These are phyloP conservation scores for Pandemis cinnamomeana DNA, from an alignment of 2,888 invertebrate genomes.

Conservation along the genomic window DNA sequence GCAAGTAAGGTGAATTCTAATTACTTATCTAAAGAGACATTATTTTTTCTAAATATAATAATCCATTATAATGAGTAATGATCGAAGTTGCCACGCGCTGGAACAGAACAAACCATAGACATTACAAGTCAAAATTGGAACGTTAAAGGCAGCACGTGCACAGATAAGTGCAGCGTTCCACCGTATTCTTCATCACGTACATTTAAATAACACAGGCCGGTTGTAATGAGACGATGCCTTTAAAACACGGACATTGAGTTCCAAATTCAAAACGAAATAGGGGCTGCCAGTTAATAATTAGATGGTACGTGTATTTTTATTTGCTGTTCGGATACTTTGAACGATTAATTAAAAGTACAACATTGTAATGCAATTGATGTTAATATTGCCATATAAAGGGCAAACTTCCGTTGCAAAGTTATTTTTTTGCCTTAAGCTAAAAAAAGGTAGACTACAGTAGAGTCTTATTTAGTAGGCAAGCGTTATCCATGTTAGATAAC, in stretches of 20 bases:
- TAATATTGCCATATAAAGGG: not conserved
- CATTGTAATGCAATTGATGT: not conserved
- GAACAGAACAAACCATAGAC: conserved; percentile 15
- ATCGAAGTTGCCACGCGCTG: conserved; percentile 10
- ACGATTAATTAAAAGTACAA: not conserved
- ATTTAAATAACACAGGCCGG: conserved; percentile 43
- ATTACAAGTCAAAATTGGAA: conserved; percentile 36
- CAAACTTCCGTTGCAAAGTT: not conserved
- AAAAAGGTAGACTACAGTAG: not conserved
- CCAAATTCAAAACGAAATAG: conserved; percentile 36
- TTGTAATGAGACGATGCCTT: conserved; percentile 33
- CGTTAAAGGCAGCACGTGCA: conserved; percentile 40
- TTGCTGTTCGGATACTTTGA: not conserved
- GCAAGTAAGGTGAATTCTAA: not conserved
- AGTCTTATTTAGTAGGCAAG: not conserved
- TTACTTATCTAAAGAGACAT: not conserved
- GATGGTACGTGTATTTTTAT: conserved; percentile 18
- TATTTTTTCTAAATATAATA: not conserved
- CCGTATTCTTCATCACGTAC: conserved; percentile 56
- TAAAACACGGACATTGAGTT: conserved; percentile 33
- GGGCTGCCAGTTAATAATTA: conserved; percentile 30
- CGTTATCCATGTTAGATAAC: too few species aligned
- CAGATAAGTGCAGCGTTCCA: conserved; percentile 44
- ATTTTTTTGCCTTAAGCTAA: not conserved
- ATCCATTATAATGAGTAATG: not conserved